Percentiles rank a stretch among this genome's conserved stretches.
phyloP scores from a whole-genome alignment of 1,140 invertebrate species.

The Drosophila tropicalis region DNA sequence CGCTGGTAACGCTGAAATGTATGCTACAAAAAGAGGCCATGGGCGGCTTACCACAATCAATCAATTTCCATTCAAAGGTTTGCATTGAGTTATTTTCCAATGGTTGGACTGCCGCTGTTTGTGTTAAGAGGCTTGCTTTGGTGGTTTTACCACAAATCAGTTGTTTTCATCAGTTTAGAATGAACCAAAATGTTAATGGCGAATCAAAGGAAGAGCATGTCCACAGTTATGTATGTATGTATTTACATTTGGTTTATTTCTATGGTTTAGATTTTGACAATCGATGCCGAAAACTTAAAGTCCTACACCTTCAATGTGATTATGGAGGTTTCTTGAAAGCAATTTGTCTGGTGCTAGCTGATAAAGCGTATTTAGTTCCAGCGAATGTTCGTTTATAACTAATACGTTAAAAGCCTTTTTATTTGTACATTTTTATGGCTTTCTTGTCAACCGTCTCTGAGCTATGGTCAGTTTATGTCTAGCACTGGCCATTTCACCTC shows the following conservation, averaged over 20 bases:
- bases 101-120: not conserved
- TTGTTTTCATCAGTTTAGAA: not conserved
- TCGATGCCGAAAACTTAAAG: not conserved
- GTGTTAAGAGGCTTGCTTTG: not conserved
- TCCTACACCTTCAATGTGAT: not conserved
- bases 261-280: not conserved
- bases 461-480: not conserved
- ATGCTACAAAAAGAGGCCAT: not conserved
- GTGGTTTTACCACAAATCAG: not conserved
- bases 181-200: not conserved
- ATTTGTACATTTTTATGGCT: conserved; percentile 68
- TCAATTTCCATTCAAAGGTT: not conserved
- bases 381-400: conserved; percentile 48
- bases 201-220: not conserved
- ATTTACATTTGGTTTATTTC: not conserved
- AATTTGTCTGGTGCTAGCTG: conserved; percentile 36
- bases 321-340: not conserved
- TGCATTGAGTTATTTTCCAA: not conserved
- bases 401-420: conserved; percentile 68
- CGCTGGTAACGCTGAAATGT: conserved; percentile 15
- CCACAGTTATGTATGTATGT: not conserved
- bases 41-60: not conserved
- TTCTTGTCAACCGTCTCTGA: conserved; percentile 26
- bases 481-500: not conserved
- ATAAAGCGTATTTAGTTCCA: conserved; percentile 31